Conservation (phyloP, 2,113 vertebrate genomes). For the Mobula hypostoma region DNA sequence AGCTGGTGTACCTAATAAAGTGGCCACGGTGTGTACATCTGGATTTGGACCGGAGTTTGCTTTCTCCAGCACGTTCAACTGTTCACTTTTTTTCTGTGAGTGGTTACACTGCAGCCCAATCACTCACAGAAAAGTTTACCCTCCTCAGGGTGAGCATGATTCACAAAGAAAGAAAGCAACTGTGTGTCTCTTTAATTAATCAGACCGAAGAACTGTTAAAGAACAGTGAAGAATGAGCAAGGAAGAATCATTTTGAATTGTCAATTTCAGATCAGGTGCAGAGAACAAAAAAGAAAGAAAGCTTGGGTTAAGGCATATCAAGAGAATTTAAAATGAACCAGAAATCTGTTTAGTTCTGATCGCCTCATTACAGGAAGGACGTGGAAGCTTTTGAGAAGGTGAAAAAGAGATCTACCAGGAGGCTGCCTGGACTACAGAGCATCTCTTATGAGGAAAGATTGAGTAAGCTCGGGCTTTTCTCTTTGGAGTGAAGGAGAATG, state of each 20-base stretch:
- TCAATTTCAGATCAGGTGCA: not conserved
- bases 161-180: not conserved
- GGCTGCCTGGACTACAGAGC: no score
- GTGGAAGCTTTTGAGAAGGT: no score
- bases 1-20: no score
- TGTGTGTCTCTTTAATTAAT: not conserved
- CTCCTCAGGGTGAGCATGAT: not conserved
- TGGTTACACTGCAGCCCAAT: not conserved
- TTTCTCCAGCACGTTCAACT: not conserved
- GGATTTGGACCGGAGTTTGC: not conserved
- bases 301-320: not conserved
- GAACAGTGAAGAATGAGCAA: not conserved
- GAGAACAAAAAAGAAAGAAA: not conserved
- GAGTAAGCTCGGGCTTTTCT: no score
- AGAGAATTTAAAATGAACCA: not conserved
- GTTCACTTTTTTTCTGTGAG: not conserved
- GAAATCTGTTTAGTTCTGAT: no score
- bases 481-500: no score
- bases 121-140: not conserved
- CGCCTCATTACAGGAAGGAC: no score
- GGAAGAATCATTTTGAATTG: not conserved
- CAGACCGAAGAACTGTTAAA: not conserved
- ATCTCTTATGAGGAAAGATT: no score
- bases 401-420: no score
- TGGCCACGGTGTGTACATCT: not conserved